A percentile compares a stretch with the other conserved stretches of the same genome.
These are phyloP conservation scores for Crotophaga sulcirostris DNA, from an alignment of 2,113 vertebrate species.

Conservation along the genomic window DNA sequence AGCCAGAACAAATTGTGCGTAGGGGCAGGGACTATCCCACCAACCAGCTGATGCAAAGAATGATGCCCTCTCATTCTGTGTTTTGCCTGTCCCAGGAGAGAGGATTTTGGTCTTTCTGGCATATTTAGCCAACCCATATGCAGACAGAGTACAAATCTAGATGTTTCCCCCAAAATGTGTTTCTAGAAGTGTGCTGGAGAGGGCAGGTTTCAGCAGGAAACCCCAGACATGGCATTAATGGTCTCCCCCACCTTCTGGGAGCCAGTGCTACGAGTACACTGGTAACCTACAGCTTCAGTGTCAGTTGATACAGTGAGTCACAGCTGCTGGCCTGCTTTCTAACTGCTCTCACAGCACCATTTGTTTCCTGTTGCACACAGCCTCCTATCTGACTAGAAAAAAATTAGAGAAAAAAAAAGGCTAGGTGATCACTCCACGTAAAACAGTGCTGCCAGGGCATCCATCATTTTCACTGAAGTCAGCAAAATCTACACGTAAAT, in stretches of 20 bases:
- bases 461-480: not conserved
- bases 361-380: constrained; percentile 43
- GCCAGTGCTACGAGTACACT: not conserved
- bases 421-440: not conserved
- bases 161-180: not conserved
- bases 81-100: not conserved
- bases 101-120: not conserved
- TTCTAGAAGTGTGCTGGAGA: not conserved
- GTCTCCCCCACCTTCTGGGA: not conserved
- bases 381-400: not conserved
- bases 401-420: not conserved
- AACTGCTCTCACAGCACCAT: not conserved
- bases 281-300: not conserved
- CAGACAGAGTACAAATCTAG: not conserved
- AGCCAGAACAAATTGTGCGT: not conserved
- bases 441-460: not conserved
- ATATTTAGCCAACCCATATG: not conserved
- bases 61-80: fast-evolving
- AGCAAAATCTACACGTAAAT: not conserved
- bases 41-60: fast-evolving
- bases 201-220: not conserved
- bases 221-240: not conserved
- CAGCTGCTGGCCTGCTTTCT: not conserved
- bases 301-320: constrained; percentile 27
- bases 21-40: not conserved